These are phyloP conservation scores for Sarcophaga peregrina DNA, from an alignment of 1,140 invertebrate species.

Conservation along the genomic window DNA sequence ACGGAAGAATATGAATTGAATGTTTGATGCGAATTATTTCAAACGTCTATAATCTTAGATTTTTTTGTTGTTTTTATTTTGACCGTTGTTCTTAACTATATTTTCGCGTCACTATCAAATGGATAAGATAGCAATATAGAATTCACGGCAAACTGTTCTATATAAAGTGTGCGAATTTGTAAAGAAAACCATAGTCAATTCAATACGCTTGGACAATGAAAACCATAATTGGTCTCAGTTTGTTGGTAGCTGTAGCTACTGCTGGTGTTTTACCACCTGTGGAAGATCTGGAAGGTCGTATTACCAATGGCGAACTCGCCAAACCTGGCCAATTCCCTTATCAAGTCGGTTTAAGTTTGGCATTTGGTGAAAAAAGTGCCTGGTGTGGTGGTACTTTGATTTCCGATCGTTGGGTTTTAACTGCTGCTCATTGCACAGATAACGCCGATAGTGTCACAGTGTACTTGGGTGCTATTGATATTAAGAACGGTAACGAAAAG, in stretches of 20 bases:
- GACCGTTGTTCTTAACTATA: too few species aligned
- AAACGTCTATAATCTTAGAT: too few species aligned
- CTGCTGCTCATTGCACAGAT: slow-evolving; percentile 58
- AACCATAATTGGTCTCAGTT: slow-evolving; percentile 32
- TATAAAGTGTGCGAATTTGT: slow-evolving; percentile 69
- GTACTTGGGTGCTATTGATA: slow-evolving; percentile 43
- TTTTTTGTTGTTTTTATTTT: too few species aligned
- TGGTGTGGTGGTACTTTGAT: slow-evolving; percentile 63
- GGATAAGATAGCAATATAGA: not conserved
- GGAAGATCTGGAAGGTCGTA: slow-evolving; percentile 51
- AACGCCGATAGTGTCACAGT: slow-evolving; percentile 49
- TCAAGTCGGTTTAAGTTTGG: slow-evolving; percentile 55
- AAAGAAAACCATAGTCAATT: slow-evolving; percentile 60
- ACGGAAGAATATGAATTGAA: too few species aligned
- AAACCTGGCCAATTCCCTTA: slow-evolving; percentile 55
- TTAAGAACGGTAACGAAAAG: slow-evolving; percentile 49
- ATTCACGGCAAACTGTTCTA: slow-evolving; percentile 49
- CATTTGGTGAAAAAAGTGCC: slow-evolving; percentile 44
- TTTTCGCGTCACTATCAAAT: not conserved
- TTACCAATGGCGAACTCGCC: slow-evolving; percentile 54
- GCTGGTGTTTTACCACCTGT: slow-evolving; percentile 27
- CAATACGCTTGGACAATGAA: slow-evolving; percentile 44
- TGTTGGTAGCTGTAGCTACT: slow-evolving; percentile 39
- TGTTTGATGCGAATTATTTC: too few species aligned
- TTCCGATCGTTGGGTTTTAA: slow-evolving; percentile 55